Evolutionary conservation across 2,888 invertebrate genomes (phyloP).

Genomic region (Poecilobothrus nobilitatus): DNA sequence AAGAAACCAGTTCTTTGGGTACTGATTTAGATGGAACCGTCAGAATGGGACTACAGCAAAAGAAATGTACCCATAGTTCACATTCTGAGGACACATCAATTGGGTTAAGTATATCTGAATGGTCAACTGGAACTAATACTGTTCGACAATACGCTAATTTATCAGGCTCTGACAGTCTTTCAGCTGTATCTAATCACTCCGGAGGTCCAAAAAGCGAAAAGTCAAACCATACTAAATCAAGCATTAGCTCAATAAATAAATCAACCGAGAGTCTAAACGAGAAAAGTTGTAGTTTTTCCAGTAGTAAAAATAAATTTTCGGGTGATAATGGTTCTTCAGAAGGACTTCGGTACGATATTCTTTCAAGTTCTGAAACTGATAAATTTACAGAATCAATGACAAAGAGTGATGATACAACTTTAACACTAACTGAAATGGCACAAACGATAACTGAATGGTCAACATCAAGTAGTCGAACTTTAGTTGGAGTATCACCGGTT

Average conservation of each 20-base stretch:
- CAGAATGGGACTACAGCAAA: constrained; percentile 66
- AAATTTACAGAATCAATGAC: constrained; percentile 58
- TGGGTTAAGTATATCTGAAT: constrained; percentile 76
- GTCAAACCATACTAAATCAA: constrained; percentile 50
- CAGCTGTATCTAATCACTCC: constrained; percentile 50
- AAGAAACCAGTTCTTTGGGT: constrained; percentile 66
- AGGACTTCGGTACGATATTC: constrained; percentile 50
- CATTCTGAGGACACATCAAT: constrained; percentile 82
- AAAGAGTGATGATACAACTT: constrained; percentile 71
- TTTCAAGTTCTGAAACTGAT: constrained; percentile 53
- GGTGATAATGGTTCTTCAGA: constrained; percentile 43
- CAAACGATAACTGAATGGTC: constrained; percentile 80
- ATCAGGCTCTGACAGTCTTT: constrained; percentile 58
- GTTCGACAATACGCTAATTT: constrained; percentile 71
- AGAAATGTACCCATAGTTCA: constrained; percentile 73
- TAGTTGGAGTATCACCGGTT: constrained; percentile 51
- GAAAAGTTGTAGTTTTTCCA: constrained; percentile 40
- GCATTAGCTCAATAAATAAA: constrained; percentile 53
- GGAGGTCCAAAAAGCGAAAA: constrained; percentile 53
- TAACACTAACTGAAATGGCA: constrained; percentile 60
- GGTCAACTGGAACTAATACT: constrained; percentile 81
- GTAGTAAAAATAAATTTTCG: constrained; percentile 36
- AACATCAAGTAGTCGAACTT: constrained; percentile 67
- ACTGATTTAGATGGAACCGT: constrained; percentile 76
- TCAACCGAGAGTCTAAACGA: constrained; percentile 47